A percentile compares a stretch with the other conserved stretches of the same genome.
Evolutionary conservation across 2,888 invertebrate genomes (phyloP).

Genomic region (Parnassius smintheus): DNA sequence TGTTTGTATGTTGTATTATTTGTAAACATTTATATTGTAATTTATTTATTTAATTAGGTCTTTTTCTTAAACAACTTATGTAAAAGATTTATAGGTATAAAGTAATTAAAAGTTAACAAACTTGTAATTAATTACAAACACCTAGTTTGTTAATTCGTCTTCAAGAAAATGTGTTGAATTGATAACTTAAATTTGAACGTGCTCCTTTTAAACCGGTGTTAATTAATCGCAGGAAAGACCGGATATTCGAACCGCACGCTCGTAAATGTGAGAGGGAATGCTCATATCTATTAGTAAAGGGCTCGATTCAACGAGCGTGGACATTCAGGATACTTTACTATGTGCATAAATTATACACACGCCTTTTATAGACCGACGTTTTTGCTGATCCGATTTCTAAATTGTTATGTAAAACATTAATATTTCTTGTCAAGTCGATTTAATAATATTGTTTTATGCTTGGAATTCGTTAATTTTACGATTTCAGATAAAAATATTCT

Average conservation of each 20-base stretch:
- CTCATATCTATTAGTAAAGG: constrained; percentile 19
- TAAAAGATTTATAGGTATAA: no score
- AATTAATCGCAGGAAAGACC: constrained; percentile 25
- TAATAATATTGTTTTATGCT: no score
- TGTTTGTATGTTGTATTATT: no score
- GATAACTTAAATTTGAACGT: constrained; percentile 16
- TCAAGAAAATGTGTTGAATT: constrained; percentile 5
- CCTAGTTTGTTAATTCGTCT: background rate
- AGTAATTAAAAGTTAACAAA: no score
- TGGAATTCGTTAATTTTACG: no score
- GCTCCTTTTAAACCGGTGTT: constrained; percentile 16
- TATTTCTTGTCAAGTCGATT: no score
- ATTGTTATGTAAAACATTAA: background rate
- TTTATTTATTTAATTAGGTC: no score
- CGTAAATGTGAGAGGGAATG: constrained; percentile 27
- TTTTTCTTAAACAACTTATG: no score
- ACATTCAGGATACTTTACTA: constrained; percentile 15
- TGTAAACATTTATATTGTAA: no score
- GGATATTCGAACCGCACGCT: constrained; percentile 30
- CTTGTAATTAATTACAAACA: no score
- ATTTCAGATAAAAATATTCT: background rate
- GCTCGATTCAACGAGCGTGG: constrained; percentile 10
- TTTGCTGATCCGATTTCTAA: constrained; percentile 13
- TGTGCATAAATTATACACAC: constrained; percentile 4
- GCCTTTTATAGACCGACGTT: constrained; percentile 6